phyloP scores from a whole-genome alignment of 2,113 vertebrate species.

The Picathartes gymnocephalus region DNA sequence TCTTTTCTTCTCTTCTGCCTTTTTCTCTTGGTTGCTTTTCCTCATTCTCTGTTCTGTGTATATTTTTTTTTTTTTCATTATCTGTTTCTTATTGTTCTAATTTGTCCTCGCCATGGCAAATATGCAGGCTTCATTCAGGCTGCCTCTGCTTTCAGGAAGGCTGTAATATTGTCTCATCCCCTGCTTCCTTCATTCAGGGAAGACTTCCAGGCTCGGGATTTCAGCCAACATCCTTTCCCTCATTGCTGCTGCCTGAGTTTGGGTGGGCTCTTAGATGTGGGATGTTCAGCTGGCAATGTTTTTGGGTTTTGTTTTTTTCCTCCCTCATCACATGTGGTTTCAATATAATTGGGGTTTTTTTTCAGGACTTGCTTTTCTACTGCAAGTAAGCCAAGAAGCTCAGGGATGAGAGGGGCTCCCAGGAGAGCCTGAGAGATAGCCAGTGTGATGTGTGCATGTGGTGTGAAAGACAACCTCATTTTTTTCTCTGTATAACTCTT shows the following conservation, averaged over 20 bases:
- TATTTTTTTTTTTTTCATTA: neutral
- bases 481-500: neutral
- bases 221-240: neutral
- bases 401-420: neutral
- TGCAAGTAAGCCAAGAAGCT: neutral
- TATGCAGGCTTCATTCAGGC: neutral
- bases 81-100: neutral
- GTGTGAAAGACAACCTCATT: neutral
- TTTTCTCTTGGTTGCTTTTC: neutral
- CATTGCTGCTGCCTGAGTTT: neutral
- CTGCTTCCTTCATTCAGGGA: conserved; percentile 1
- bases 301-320: neutral
- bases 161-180: neutral
- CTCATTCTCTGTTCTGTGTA: neutral
- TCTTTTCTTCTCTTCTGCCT: neutral
- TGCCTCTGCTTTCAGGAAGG: neutral
- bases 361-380: neutral
- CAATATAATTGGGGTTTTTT: neutral
- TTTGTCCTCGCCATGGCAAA: neutral
- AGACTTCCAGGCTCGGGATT: neutral
- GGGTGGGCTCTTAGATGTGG: neutral
- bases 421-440: neutral
- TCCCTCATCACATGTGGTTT: neutral
- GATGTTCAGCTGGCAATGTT: neutral
- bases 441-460: neutral